A percentile compares a stretch with the other conserved stretches of the same genome.
These are phyloP conservation scores for Seriola aureovittata DNA, from an alignment of 2,113 vertebrate genomes.

Conservation along the genomic window DNA sequence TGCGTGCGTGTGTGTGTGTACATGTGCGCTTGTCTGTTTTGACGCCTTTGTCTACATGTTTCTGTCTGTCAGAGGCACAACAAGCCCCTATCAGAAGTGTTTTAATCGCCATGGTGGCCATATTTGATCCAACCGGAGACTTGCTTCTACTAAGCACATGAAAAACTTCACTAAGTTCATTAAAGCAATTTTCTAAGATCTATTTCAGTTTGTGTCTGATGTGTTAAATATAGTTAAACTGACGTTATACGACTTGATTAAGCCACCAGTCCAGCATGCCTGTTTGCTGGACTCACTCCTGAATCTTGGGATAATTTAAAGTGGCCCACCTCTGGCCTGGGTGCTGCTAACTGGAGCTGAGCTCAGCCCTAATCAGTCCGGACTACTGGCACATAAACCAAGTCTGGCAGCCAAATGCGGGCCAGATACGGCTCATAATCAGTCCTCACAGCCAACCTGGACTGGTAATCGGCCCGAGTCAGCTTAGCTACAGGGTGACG, in stretches of 20 bases:
- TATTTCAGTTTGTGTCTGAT: not conserved
- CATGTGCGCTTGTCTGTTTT: not conserved
- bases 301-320: not conserved
- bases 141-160: conserved; percentile 15
- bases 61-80: conserved; percentile 33
- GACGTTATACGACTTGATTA: not conserved
- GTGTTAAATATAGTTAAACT: no score
- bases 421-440: not conserved
- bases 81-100: conserved; percentile 21
- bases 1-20: conserved; percentile 4
- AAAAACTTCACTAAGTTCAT: not conserved
- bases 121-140: conserved; percentile 47
- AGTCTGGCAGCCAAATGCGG: not conserved
- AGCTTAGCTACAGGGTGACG: not conserved
- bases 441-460: not conserved
- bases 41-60: conserved; percentile 42
- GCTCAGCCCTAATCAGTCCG: not conserved
- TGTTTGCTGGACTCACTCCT: no score
- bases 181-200: not conserved
- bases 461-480: not conserved
- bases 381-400: no score
- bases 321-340: not conserved
- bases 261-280: no score
- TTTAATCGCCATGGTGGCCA: conserved; percentile 33
- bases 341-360: conserved; percentile 10